Percentiles rank a stretch among this genome's conserved stretches.
phyloP scores from a whole-genome alignment of 1,140 invertebrate species.

The Drosophila kanapiae region DNA sequence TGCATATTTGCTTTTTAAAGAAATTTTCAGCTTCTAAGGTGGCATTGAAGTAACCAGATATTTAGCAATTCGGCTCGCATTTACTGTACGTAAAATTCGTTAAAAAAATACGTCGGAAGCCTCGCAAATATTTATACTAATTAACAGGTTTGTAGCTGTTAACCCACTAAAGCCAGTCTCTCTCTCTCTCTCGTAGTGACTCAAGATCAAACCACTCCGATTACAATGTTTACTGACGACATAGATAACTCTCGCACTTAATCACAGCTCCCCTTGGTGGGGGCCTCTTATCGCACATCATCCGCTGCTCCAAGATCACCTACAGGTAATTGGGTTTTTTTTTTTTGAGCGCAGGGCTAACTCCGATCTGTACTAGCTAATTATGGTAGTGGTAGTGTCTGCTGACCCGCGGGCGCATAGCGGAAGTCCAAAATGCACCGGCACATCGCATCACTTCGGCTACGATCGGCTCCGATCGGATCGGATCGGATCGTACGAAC shows the following conservation, averaged over 20 bases:
- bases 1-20: constrained; percentile 13
- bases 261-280: constrained; percentile 8
- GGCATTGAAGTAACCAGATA: constrained; percentile 26
- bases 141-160: constrained; percentile 17
- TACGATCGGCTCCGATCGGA: constrained; percentile 7
- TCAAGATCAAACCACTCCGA: constrained; percentile 29
- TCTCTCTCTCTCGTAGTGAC: constrained; percentile 7
- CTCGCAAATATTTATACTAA: constrained; percentile 8
- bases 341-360: constrained; percentile 16
- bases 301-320: constrained; percentile 21
- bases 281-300: constrained; percentile 20
- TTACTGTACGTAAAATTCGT: constrained; percentile 4
- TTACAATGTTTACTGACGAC: constrained; percentile 33
- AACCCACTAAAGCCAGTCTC: constrained; percentile 16
- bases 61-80: constrained; percentile 3
- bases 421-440: constrained; percentile 70
- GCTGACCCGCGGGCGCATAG: constrained; percentile 27
- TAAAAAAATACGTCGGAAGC: constrained; percentile 6
- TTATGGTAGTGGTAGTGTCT: constrained; percentile 17
- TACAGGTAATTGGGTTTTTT: constrained; percentile 12
- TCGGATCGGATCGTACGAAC: constrained; percentile 21
- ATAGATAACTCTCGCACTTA: constrained; percentile 34
- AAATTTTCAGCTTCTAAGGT: constrained; percentile 19
- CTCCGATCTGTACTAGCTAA: constrained; percentile 35
- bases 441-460: constrained; percentile 8